These are phyloP conservation scores for Drosophila greeni DNA, from an alignment of 2,888 invertebrate genomes.

Conservation along the genomic window DNA sequence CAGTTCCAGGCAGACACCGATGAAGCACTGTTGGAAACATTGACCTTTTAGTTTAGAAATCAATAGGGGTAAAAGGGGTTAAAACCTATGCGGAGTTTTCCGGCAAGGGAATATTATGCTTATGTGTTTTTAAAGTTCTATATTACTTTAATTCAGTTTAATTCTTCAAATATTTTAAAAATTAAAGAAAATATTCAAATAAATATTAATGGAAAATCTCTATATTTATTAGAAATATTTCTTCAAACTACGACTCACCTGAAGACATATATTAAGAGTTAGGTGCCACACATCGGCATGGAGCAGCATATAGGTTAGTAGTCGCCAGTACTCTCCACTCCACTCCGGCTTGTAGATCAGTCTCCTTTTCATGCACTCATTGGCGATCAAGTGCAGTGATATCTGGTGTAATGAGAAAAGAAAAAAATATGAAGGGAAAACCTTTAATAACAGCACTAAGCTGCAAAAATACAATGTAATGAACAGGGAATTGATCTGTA, in stretches of 20 bases:
- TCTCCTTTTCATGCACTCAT: conserved; percentile 61
- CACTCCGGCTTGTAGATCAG: conserved; percentile 65
- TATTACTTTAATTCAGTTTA: not conserved
- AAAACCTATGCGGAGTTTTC: too few relatives aligned
- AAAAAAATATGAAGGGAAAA: conserved; percentile 17
- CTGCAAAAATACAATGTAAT: too few relatives aligned
- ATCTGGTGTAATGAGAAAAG: conserved; percentile 41
- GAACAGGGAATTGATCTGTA: too few relatives aligned
- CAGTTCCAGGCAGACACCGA: conserved; percentile 81
- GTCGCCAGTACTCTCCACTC: conserved; percentile 82
- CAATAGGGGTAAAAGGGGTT: not conserved
- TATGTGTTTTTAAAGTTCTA: too few relatives aligned
- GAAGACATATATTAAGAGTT: conserved; percentile 86
- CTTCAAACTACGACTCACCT: conserved; percentile 78
- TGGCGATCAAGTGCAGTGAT: conserved; percentile 58
- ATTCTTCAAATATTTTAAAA: not conserved
- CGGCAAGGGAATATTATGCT: too few relatives aligned
- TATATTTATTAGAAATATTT: not conserved
- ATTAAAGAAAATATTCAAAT: not conserved
- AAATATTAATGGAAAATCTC: not conserved
- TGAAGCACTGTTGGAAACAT: conserved; percentile 56
- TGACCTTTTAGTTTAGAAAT: conserved; percentile 4
- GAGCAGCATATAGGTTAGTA: conserved; percentile 87
- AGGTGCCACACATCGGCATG: conserved; percentile 89
- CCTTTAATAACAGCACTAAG: conserved; percentile 30